Percentiles rank a stretch among this genome's conserved stretches.
Evolutionary conservation across 2,797 vertebrate genomes (phyloP).

Genomic region (Coregonus sp.): DNA sequence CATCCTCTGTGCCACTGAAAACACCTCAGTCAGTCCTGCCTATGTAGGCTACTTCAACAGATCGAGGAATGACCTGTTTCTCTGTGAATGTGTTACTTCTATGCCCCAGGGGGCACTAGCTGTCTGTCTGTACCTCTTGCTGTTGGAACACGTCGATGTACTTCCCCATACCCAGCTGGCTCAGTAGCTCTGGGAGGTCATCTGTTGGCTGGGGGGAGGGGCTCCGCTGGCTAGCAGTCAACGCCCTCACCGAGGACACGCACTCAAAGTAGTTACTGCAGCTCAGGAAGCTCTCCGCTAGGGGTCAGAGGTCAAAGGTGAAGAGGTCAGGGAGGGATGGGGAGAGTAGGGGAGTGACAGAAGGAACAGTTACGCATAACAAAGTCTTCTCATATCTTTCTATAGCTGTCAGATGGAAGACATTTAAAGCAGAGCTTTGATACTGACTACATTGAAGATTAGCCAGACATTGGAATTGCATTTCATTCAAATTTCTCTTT

Average conservation of each 20-base stretch:
- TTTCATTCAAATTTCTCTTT: background rate
- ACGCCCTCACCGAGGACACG: constrained; percentile 58
- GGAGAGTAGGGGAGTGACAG: background rate
- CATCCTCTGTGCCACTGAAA: background rate
- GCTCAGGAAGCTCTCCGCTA: constrained; percentile 67
- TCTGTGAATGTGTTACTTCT: background rate
- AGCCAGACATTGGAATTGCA: background rate
- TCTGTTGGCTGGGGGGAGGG: constrained; percentile 59
- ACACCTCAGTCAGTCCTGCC: background rate
- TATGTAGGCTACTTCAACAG: background rate
- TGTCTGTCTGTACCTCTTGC: constrained; percentile 72
- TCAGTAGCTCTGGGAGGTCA: constrained; percentile 75
- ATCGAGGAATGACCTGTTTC: background rate
- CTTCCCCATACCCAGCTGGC: constrained; percentile 77
- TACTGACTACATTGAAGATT: background rate
- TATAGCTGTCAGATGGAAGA: background rate
- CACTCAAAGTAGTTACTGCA: constrained; percentile 67
- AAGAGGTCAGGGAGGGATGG: constrained; percentile 19
- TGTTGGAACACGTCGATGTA: constrained; percentile 79
- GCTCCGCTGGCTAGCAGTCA: constrained; percentile 67
- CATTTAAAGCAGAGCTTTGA: background rate
- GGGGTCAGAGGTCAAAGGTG: constrained; percentile 10
- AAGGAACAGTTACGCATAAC: background rate
- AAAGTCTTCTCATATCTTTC: background rate
- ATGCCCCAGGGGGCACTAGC: background rate